Evolutionary conservation across 2,113 vertebrate species (phyloP).

Genomic region (Gadus macrocephalus): DNA sequence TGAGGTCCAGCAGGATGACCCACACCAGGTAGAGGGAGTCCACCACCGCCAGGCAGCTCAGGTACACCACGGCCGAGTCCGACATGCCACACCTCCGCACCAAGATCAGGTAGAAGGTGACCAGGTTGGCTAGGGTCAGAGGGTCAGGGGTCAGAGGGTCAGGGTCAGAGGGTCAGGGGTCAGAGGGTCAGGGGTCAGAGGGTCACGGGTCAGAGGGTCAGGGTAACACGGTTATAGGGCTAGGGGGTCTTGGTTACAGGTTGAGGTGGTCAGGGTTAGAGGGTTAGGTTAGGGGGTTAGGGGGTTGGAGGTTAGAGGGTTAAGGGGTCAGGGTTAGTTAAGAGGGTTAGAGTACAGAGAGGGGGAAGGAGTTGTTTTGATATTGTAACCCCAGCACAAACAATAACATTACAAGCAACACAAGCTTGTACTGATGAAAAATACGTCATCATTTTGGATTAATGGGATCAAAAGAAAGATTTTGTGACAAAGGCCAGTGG

Average conservation of each 20-base stretch:
- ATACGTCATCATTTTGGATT: background rate
- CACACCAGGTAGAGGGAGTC: slow-evolving; percentile 73
- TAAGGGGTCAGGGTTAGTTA: no score
- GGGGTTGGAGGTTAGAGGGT: no score
- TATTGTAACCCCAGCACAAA: background rate
- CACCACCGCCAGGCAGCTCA: slow-evolving; percentile 66
- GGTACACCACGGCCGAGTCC: slow-evolving; percentile 62
- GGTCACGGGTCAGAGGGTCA: no score
- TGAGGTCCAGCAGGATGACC: slow-evolving; percentile 73
- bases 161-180: background rate
- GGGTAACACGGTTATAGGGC: no score
- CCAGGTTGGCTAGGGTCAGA: slow-evolving; percentile 67
- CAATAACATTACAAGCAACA: background rate
- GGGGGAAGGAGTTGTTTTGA: no score
- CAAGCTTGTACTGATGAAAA: background rate
- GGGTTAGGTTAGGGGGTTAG: no score
- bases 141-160: background rate
- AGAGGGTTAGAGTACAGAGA: no score
- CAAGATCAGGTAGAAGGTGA: slow-evolving; percentile 75
- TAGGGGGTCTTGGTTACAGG: no score
- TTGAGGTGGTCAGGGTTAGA: no score
- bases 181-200: no score
- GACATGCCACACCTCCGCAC: slow-evolving; percentile 76
- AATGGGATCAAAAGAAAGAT: background rate
- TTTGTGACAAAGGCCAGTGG: background rate